These are phyloP conservation scores for Thripadectes ignobilis DNA, from an alignment of 2,797 vertebrate genomes.

Conservation along the genomic window DNA sequence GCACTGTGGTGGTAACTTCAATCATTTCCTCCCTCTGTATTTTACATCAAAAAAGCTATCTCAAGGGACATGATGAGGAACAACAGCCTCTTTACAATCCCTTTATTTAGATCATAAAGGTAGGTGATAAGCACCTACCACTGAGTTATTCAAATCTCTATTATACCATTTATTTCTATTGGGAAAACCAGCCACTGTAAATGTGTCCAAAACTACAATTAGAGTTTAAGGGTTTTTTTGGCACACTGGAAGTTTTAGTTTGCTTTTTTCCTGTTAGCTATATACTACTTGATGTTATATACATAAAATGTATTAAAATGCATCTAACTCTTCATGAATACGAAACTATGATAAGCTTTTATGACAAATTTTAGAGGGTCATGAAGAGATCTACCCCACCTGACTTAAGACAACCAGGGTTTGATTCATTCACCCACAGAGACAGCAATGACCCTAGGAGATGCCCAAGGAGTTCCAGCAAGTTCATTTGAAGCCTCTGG, in stretches of 20 bases:
- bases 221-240: not conserved
- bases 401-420: not conserved
- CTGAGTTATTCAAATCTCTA: not conserved
- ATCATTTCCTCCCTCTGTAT: not conserved
- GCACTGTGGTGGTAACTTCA: not conserved
- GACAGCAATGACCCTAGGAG: not conserved
- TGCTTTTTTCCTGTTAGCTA: not conserved
- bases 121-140: not conserved
- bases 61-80: not conserved
- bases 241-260: not conserved
- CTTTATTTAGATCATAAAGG: not conserved
- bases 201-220: not conserved
- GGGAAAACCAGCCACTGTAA: not conserved
- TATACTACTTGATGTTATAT: not conserved
- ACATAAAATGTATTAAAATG: not conserved
- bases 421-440: not conserved
- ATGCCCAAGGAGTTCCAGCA: not conserved
- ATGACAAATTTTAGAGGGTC: not conserved
- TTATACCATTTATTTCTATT: not conserved
- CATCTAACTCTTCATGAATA: not conserved
- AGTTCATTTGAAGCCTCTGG: not conserved
- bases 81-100: not conserved
- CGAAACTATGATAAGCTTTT: not conserved
- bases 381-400: not conserved
- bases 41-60: not conserved